These are phyloP conservation scores for Lagria hirta DNA, from an alignment of 2,888 invertebrate genomes.

Conservation along the genomic window DNA sequence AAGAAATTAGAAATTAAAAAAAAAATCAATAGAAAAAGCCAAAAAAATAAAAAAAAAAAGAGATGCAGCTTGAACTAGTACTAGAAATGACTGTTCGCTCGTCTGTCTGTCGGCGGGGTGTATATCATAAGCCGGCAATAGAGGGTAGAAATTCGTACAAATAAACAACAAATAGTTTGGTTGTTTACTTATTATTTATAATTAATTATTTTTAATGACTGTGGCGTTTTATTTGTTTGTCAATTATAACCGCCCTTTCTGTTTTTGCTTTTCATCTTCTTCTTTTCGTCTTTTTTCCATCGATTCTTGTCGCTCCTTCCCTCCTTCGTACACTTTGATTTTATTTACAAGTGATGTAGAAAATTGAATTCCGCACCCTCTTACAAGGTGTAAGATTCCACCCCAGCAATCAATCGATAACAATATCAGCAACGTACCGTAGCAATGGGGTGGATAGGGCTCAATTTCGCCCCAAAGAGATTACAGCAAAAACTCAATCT, in stretches of 20 bases:
- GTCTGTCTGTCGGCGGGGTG: no score
- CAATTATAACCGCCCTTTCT: constrained; percentile 10
- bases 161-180: no score
- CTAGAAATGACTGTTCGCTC: no score
- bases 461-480: constrained; percentile 25
- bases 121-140: no score
- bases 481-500: constrained; percentile 46
- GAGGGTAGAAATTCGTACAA: no score
- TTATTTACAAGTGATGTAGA: constrained; percentile 57
- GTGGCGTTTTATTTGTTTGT: constrained; percentile 17
- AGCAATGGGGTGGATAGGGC: constrained; percentile 14
- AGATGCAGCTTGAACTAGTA: no score
- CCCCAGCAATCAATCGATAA: constrained; percentile 46
- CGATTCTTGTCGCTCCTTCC: constrained; percentile 42
- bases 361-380: constrained; percentile 56
- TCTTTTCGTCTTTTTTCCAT: constrained; percentile 40
- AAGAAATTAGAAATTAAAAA: no score
- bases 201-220: constrained; percentile 1
- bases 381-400: constrained; percentile 48
- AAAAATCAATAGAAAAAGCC: no score
- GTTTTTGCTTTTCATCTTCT: constrained; percentile 36
- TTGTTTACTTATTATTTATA: no score
- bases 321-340: constrained; percentile 50
- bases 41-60: no score
- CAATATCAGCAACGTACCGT: constrained; percentile 22